Evolutionary conservation across 2,113 vertebrate genomes (phyloP).

Genomic region (Odobenus rosmarus): DNA sequence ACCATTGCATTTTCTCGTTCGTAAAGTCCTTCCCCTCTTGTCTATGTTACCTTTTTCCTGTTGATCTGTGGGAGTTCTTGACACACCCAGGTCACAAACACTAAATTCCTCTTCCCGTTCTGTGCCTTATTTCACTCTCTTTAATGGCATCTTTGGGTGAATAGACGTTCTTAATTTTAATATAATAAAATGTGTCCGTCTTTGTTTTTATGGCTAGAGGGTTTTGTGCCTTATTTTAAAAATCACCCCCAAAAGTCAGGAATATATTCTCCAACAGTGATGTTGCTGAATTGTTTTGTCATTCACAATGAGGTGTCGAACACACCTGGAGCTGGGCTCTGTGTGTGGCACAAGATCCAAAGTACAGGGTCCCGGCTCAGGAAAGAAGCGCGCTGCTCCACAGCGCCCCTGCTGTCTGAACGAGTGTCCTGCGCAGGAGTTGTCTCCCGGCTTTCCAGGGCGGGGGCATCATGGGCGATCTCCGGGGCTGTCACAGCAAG

Average conservation of each 20-base stretch:
- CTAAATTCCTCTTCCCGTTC: too few species aligned
- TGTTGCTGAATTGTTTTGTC: not conserved
- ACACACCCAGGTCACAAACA: not conserved
- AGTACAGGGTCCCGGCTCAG: accelerated
- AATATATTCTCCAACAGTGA: not conserved
- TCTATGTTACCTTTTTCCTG: not conserved
- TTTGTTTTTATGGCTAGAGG: not conserved
- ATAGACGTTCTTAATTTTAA: not conserved
- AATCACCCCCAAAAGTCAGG: not conserved
- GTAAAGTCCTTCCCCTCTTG: not conserved
- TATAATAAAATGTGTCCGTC: too few species aligned
- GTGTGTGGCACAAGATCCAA: accelerated
- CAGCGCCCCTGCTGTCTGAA: not conserved
- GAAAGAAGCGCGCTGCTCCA: not conserved
- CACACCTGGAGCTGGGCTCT: too few species aligned
- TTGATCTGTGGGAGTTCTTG: too few species aligned
- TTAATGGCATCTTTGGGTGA: not conserved
- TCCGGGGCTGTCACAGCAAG: not conserved
- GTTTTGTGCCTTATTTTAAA: not conserved
- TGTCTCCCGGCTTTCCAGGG: not conserved
- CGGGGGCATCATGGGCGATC: too few species aligned
- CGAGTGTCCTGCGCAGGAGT: not conserved
- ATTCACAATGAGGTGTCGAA: accelerated
- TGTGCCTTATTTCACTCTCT: not conserved
- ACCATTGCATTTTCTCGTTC: not conserved